These are phyloP conservation scores for Colletes latitarsis DNA, from an alignment of 1,140 invertebrate genomes.

Conservation along the genomic window DNA sequence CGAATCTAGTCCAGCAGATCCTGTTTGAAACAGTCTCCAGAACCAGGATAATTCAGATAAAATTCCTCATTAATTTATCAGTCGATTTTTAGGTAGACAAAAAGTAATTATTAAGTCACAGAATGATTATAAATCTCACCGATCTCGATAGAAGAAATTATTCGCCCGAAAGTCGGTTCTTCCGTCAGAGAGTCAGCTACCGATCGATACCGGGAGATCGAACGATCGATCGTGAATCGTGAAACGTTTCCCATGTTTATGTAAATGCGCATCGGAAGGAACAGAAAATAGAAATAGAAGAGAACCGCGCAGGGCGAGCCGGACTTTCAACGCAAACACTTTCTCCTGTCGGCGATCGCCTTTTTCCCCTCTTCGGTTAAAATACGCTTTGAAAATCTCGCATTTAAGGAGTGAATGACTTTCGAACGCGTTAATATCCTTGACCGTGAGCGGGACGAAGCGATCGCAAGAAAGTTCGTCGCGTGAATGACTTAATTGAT, in stretches of 20 bases:
- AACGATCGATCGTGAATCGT: neutral
- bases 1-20: too few relatives aligned
- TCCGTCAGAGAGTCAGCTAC: too few relatives aligned
- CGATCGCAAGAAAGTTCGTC: conserved; percentile 33
- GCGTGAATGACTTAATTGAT: conserved; percentile 53
- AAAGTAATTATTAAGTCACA: too few relatives aligned
- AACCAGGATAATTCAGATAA: too few relatives aligned
- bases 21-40: too few relatives aligned
- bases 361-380: neutral
- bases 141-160: too few relatives aligned
- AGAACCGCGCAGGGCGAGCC: neutral
- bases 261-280: neutral
- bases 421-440: neutral
- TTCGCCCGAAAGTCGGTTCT: too few relatives aligned
- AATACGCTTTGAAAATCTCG: neutral
- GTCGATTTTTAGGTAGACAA: too few relatives aligned
- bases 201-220: neutral
- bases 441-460: neutral
- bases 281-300: neutral
- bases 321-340: conserved; percentile 17
- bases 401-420: neutral
- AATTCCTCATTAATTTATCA: too few relatives aligned
- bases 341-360: conserved; percentile 2
- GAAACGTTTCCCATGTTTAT: neutral
- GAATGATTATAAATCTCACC: too few relatives aligned